phyloP scores from a whole-genome alignment of 1,140 invertebrate genomes.

The Drosophila jambulina region DNA sequence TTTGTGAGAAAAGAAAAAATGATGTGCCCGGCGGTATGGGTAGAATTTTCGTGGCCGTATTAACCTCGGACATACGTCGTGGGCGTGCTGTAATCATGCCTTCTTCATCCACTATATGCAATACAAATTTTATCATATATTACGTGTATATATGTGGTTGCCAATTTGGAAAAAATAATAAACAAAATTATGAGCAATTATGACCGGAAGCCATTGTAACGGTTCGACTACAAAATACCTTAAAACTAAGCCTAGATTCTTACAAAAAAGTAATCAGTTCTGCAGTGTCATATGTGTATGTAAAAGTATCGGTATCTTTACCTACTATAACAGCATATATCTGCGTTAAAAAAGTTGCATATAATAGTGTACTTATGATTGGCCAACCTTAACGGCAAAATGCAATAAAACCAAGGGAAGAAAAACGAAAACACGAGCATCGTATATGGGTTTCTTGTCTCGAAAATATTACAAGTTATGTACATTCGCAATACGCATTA shows the following conservation, averaged over 20 bases:
- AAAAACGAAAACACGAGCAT: constrained; percentile 16
- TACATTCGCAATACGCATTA: constrained; percentile 44
- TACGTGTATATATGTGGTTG: constrained; percentile 68
- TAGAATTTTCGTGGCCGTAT: constrained; percentile 93
- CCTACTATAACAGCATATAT: constrained; percentile 1
- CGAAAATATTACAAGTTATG: constrained; percentile 27
- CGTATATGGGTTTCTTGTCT: constrained; percentile 16
- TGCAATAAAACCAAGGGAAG: constrained; percentile 25
- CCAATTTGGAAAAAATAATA: constrained; percentile 76
- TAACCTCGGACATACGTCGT: constrained; percentile 95
- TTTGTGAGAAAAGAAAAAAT: constrained; percentile 98
- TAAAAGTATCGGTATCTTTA: constrained; percentile 6
- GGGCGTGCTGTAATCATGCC: constrained; percentile 92
- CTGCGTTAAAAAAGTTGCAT: constrained; percentile 2
- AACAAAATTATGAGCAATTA: constrained; percentile 59
- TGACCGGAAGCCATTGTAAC: constrained; percentile 22
- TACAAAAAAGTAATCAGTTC: constrained; percentile 17
- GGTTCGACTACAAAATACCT: constrained; percentile 29
- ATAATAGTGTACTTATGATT: not conserved
- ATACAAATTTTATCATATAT: constrained; percentile 60
- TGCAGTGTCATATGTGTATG: not conserved
- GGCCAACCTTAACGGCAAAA: constrained; percentile 32
- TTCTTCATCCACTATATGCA: constrained; percentile 86
- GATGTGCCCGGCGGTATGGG: constrained; percentile 97
- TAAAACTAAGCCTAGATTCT: constrained; percentile 34